Evolutionary conservation across 2,113 vertebrate species (phyloP).

Genomic region (Mobula hypostoma): DNA sequence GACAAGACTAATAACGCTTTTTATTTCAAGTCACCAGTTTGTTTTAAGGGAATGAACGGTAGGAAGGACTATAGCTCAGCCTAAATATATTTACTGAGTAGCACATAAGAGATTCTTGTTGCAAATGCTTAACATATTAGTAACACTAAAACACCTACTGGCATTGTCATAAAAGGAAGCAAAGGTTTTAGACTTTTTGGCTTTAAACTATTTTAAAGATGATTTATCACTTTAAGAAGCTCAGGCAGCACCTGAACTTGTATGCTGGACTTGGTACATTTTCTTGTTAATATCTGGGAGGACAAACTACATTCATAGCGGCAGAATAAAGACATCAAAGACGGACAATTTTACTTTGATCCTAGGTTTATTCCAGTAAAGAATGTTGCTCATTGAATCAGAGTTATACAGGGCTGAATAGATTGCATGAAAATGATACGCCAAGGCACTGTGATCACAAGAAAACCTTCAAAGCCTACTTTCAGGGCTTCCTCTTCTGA

Average conservation of each 20-base stretch:
- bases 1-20: not conserved
- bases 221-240: not conserved
- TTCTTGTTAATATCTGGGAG: not conserved
- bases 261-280: not conserved
- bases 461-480: conserved; percentile 31
- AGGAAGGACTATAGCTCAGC: not conserved
- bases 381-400: not conserved
- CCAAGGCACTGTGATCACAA: not conserved
- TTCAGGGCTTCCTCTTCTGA: conserved; percentile 3
- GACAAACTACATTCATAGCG: not conserved
- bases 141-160: not conserved
- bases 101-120: not conserved
- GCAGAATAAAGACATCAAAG: conserved; percentile 30
- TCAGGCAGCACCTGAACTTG: not conserved
- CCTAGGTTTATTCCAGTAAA: conserved; percentile 7
- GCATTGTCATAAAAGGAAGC: not conserved
- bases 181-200: not conserved
- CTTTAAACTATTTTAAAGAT: not conserved
- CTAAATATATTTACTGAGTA: not conserved
- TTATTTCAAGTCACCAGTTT: not conserved
- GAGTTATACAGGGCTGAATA: not conserved
- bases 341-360: not conserved
- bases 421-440: conserved; percentile 29
- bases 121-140: too few species aligned
- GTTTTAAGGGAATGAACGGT: not conserved